Conservation (phyloP, 1,140 invertebrate species). For the Penaeus indicus region DNA sequence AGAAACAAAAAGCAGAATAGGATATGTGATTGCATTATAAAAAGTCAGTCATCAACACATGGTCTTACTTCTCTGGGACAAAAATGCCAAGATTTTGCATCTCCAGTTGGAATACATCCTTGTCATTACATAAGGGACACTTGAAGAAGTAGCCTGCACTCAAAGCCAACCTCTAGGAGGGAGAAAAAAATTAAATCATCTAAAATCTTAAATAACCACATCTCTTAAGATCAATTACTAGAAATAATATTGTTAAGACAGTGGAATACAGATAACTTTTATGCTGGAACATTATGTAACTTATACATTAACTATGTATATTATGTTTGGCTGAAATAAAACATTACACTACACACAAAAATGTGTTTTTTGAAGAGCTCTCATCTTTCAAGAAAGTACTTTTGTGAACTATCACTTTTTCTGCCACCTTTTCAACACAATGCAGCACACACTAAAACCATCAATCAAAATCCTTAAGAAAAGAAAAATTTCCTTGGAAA, state of each 20-base stretch:
- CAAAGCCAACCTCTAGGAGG: constrained; percentile 74
- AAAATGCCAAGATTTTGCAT: constrained; percentile 78
- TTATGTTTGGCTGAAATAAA: no score
- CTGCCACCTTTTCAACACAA: neutral
- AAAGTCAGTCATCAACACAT: neutral
- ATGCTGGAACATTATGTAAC: neutral
- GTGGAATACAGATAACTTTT: neutral
- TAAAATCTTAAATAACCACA: neutral
- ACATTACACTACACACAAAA: no score
- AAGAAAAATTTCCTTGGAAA: neutral
- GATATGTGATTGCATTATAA: neutral
- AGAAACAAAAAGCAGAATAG: neutral
- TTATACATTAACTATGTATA: no score
- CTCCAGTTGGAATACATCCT: constrained; percentile 74
- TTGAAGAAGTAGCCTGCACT: constrained; percentile 81
- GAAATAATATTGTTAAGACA: neutral
- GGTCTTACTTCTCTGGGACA: constrained; percentile 76
- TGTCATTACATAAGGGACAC: constrained; percentile 79
- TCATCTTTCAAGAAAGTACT: no score
- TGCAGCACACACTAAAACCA: neutral
- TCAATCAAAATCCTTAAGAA: neutral
- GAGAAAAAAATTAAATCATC: constrained; percentile 6
- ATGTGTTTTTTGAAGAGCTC: no score
- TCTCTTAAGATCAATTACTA: neutral
- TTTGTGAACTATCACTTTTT: neutral